These are phyloP conservation scores for Agrochola circellaris DNA, from an alignment of 2,888 invertebrate species.

Conservation along the genomic window DNA sequence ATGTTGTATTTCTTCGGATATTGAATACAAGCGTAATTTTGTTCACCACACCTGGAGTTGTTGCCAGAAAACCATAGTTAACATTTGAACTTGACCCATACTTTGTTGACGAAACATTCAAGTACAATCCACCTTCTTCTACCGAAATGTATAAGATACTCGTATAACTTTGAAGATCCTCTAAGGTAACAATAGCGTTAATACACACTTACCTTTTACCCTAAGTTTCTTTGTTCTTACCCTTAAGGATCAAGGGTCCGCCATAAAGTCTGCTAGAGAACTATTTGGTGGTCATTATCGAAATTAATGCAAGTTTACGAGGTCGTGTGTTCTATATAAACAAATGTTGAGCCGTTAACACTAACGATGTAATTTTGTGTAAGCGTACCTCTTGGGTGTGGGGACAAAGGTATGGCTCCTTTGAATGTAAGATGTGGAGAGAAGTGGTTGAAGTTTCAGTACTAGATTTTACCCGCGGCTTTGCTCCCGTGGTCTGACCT, in stretches of 20 bases:
- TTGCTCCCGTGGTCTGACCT: neutral
- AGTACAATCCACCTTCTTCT: constrained; percentile 19
- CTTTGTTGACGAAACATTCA: constrained; percentile 13
- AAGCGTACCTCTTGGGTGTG: constrained; percentile 71
- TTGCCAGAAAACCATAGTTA: neutral
- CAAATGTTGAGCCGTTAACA: constrained; percentile 80
- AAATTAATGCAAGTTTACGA: constrained; percentile 79
- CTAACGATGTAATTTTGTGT: constrained; percentile 84
- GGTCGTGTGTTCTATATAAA: constrained; percentile 75
- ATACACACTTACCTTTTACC: constrained; percentile 46
- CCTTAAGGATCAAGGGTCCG: constrained; percentile 45
- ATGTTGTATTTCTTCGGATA: neutral
- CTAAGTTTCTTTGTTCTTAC: constrained; percentile 37
- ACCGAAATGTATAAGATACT: constrained; percentile 11
- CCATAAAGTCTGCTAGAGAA: constrained; percentile 53
- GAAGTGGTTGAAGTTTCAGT: constrained; percentile 4
- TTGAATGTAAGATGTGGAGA: constrained; percentile 18
- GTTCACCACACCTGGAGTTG: neutral
- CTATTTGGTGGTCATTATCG: constrained; percentile 74
- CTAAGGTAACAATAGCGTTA: constrained; percentile 37
- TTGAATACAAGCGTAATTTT: neutral
- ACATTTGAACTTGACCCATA: constrained; percentile 13
- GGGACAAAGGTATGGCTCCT: constrained; percentile 36
- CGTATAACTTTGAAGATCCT: constrained; percentile 20
- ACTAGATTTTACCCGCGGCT: neutral